phyloP scores from a whole-genome alignment of 2,113 vertebrate genomes.

The Mobula birostris region DNA sequence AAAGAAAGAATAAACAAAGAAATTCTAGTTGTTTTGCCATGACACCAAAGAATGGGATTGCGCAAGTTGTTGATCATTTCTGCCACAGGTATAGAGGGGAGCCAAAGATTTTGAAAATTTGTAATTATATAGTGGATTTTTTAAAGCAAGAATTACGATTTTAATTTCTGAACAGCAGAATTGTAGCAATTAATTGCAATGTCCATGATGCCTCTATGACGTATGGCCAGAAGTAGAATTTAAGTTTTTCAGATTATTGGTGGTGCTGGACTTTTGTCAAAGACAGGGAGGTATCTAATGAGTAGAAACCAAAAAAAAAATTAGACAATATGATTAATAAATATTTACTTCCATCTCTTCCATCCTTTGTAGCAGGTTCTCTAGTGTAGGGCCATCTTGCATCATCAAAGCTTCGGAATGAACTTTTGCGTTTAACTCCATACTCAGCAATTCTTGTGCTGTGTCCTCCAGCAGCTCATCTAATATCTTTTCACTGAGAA shows the following conservation, averaged over 20 bases:
- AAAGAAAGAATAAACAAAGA: not conserved
- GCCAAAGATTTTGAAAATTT: too few species aligned
- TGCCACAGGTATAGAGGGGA: not conserved
- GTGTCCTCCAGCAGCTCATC: constrained; percentile 60
- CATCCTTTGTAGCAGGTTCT: constrained; percentile 82
- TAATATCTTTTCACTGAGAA: constrained; percentile 50
- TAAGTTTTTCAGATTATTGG: not conserved
- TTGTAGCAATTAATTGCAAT: not conserved
- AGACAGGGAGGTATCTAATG: not conserved
- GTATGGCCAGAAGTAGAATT: not conserved
- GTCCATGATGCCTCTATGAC: not conserved
- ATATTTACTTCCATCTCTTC: constrained; percentile 86
- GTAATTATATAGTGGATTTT: too few species aligned
- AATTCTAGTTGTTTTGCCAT: not conserved
- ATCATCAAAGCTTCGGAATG: constrained; percentile 41
- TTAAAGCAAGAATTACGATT: too few species aligned
- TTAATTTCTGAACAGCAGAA: too few species aligned
- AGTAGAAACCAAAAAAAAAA: not conserved
- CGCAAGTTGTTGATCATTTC: not conserved
- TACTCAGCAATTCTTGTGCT: constrained; percentile 46
- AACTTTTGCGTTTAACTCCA: constrained; percentile 45
- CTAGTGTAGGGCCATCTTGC: constrained; percentile 55
- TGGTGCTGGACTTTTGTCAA: not conserved
- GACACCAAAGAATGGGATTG: not conserved
- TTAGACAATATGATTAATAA: too few species aligned